Percentiles rank a stretch among this genome's conserved stretches.
Conservation (phyloP, 2,888 invertebrate genomes). For the Oscheius sp. region DNA sequence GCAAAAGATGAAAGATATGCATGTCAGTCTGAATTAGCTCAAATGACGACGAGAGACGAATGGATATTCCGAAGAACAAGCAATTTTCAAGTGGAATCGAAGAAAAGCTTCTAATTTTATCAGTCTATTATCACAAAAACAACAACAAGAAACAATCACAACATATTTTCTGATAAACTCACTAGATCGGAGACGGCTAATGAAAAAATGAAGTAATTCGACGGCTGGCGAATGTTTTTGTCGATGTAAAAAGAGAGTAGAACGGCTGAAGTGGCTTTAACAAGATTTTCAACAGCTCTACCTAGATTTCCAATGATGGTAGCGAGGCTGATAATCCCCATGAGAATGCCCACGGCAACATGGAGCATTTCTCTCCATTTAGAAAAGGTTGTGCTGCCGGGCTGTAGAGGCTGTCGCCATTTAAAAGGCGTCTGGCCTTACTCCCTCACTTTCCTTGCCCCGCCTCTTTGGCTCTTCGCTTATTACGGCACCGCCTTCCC, state of each 20-base stretch:
- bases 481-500: slow-evolving; percentile 20
- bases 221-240: slow-evolving; percentile 82
- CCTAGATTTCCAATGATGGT: slow-evolving; percentile 82
- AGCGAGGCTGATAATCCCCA: slow-evolving; percentile 61
- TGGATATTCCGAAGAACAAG: no score
- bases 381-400: neutral
- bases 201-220: slow-evolving; percentile 98
- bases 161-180: no score
- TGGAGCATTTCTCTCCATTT: slow-evolving; percentile 20
- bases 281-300: no score
- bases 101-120: no score
- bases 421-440: slow-evolving; percentile 26
- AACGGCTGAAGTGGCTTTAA: no score
- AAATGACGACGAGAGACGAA: no score
- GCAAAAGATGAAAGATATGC: no score
- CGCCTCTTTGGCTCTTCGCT: slow-evolving; percentile 31
- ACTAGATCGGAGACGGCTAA: slow-evolving; percentile 84
- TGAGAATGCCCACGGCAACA: slow-evolving; percentile 37
- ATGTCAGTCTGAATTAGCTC: no score
- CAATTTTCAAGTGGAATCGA: no score
- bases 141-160: no score
- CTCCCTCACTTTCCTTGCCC: slow-evolving; percentile 25
- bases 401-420: neutral
- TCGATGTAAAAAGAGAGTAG: slow-evolving; percentile 69
- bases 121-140: no score